These are phyloP conservation scores for Nomada lathburiana DNA, from an alignment of 2,888 invertebrate species.

Conservation along the genomic window DNA sequence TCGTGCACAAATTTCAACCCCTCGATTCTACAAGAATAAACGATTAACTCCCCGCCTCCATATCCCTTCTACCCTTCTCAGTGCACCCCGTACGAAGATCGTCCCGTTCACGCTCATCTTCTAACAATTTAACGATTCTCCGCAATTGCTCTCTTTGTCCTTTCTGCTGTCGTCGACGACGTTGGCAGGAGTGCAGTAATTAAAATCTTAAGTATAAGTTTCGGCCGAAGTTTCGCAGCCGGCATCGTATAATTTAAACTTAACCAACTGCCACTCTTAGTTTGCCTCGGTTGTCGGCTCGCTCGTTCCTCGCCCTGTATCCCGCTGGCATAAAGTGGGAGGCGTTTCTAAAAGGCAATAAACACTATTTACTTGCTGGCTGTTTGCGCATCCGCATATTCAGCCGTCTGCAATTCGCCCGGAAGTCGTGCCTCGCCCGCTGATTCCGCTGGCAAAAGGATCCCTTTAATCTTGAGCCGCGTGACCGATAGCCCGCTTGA, in stretches of 20 bases:
- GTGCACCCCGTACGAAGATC: neutral
- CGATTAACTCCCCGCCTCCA: neutral
- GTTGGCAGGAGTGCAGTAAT: conserved; percentile 25
- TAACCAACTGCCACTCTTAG: conserved; percentile 56
- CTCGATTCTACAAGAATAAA: neutral
- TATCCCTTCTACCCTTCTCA: too few species aligned
- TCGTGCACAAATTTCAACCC: too few species aligned
- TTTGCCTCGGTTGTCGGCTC: neutral
- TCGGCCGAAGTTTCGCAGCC: conserved; percentile 11
- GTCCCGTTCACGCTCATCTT: conserved; percentile 14
- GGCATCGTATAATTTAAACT: conserved; percentile 54
- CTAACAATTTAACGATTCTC: conserved; percentile 11
- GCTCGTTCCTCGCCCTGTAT: conserved; percentile 7
- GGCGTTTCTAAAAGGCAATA: conserved; percentile 50
- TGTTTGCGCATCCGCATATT: conserved; percentile 52
- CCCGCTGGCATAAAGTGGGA: conserved; percentile 33
- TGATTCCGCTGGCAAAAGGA: neutral
- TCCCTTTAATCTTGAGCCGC: conserved; percentile 36
- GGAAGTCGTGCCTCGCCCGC: conserved; percentile 12
- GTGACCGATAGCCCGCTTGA: conserved; percentile 34
- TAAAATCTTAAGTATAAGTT: conserved; percentile 50
- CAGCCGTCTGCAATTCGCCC: conserved; percentile 25
- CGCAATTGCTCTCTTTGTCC: conserved; percentile 9
- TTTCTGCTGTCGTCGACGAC: neutral
- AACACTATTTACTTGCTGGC: conserved; percentile 49